Evolutionary conservation across 2,888 invertebrate genomes (phyloP).

Genomic region (Drosophila anomelani): DNA sequence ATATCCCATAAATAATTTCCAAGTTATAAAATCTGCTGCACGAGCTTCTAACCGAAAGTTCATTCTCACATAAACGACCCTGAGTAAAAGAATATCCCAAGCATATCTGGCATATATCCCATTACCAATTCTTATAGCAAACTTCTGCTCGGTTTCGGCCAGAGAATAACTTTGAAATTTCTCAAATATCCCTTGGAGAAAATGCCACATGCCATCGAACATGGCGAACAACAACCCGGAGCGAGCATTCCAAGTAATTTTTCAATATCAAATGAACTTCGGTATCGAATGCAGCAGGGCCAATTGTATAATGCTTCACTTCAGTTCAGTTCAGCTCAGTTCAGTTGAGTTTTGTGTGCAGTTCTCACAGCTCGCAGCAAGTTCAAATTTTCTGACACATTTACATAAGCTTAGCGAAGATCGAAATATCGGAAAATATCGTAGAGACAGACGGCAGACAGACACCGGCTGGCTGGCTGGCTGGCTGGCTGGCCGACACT

Average conservation of each 20-base stretch:
- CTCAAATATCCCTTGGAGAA: constrained; percentile 25
- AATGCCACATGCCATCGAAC: constrained; percentile 45
- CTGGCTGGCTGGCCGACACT: constrained; percentile 51
- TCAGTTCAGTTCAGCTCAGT: background rate
- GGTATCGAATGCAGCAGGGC: constrained; percentile 49
- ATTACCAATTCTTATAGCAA: constrained; percentile 29
- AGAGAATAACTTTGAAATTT: constrained; percentile 5
- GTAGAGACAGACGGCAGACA: constrained; percentile 5
- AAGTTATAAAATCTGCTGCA: background rate
- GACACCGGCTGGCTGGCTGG: background rate
- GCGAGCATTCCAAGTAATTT: constrained; percentile 29
- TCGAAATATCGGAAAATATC: background rate
- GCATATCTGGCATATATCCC: constrained; percentile 16
- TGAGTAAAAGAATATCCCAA: constrained; percentile 8
- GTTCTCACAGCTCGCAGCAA: constrained; percentile 48
- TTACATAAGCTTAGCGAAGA: constrained; percentile 69
- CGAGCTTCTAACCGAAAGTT: background rate
- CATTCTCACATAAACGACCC: constrained; percentile 16
- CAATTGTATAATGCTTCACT: constrained; percentile 57
- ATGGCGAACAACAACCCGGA: constrained; percentile 14
- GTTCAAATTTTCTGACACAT: constrained; percentile 50
- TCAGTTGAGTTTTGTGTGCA: constrained; percentile 37
- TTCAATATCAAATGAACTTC: constrained; percentile 53
- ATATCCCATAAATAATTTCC: background rate
- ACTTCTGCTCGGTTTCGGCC: constrained; percentile 8